A percentile compares a stretch with the other conserved stretches of the same genome.
Conservation (phyloP, 2,797 vertebrate species). For the Microhierax caerulescens region DNA sequence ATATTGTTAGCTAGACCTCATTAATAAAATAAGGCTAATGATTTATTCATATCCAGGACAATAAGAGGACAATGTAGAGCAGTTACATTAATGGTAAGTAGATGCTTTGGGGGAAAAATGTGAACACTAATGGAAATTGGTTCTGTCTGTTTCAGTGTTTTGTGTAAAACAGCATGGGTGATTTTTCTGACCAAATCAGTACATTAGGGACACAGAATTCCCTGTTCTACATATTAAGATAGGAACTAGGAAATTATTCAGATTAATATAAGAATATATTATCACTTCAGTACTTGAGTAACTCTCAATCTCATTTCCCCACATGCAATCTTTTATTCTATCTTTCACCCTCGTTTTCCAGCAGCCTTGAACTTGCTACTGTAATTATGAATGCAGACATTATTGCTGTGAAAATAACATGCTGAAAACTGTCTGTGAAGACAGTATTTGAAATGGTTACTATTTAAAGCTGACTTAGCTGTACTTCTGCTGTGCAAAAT, state of each 20-base stretch:
- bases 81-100: constrained; percentile 66
- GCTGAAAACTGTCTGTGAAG: constrained; percentile 38
- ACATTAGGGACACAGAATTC: constrained; percentile 45
- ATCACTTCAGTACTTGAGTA: constrained; percentile 13
- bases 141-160: constrained; percentile 52
- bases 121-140: constrained; percentile 50
- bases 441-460: background rate
- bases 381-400: constrained; percentile 66
- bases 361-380: constrained; percentile 47
- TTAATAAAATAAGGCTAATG: constrained; percentile 80
- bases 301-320: constrained; percentile 29
- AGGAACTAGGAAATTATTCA: constrained; percentile 48
- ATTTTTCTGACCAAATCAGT: constrained; percentile 61
- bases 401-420: constrained; percentile 50
- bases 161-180: constrained; percentile 25
- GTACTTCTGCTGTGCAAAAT: background rate
- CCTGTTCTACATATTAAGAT: constrained; percentile 39
- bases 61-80: constrained; percentile 66
- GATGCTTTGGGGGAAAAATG: constrained; percentile 60
- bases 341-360: constrained; percentile 39
- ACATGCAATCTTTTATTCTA: constrained; percentile 58
- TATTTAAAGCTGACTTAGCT: constrained; percentile 38
- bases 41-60: constrained; percentile 80
- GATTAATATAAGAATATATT: constrained; percentile 44
- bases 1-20: constrained; percentile 71